Percentiles rank a stretch among this genome's conserved stretches.
Evolutionary conservation across 2,888 invertebrate genomes (phyloP).

Genomic region (Carabus problematicus): DNA sequence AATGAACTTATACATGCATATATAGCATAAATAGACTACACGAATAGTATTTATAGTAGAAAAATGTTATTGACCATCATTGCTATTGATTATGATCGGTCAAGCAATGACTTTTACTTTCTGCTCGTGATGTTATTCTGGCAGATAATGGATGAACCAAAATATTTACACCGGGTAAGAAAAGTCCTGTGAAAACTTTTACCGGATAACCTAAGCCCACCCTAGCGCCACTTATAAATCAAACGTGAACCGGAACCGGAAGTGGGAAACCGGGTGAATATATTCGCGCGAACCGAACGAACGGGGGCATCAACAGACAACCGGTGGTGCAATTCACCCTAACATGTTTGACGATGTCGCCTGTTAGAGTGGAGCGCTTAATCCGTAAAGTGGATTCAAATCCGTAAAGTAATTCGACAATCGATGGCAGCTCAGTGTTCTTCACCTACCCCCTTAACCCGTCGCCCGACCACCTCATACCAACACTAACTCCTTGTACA

Average conservation of each 20-base stretch:
- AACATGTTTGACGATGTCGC: constrained; percentile 41
- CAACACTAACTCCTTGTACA: background rate
- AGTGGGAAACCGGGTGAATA: constrained; percentile 14
- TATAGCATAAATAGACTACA: too few relatives aligned
- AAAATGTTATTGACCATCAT: too few relatives aligned
- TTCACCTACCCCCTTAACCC: background rate
- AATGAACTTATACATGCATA: too few relatives aligned
- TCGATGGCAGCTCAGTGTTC: constrained; percentile 45
- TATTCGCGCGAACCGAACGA: constrained; percentile 12
- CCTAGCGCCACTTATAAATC: constrained; percentile 36
- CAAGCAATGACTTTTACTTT: too few relatives aligned
- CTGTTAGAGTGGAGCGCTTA: constrained; percentile 52
- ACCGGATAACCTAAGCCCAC: constrained; percentile 22
- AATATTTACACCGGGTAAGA: constrained; percentile 6
- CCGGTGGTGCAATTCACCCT: constrained; percentile 24
- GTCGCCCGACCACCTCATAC: background rate
- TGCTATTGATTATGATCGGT: too few relatives aligned
- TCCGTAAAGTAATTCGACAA: constrained; percentile 53
- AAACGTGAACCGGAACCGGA: constrained; percentile 32
- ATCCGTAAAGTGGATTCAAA: constrained; percentile 59
- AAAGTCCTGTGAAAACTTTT: constrained; percentile 14
- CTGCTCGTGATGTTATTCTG: too few relatives aligned
- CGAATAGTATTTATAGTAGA: too few relatives aligned
- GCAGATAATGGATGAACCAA: background rate
- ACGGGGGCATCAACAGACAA: constrained; percentile 2